These are phyloP conservation scores for Zosterops japonicus DNA, from an alignment of 2,113 vertebrate species.

Conservation along the genomic window DNA sequence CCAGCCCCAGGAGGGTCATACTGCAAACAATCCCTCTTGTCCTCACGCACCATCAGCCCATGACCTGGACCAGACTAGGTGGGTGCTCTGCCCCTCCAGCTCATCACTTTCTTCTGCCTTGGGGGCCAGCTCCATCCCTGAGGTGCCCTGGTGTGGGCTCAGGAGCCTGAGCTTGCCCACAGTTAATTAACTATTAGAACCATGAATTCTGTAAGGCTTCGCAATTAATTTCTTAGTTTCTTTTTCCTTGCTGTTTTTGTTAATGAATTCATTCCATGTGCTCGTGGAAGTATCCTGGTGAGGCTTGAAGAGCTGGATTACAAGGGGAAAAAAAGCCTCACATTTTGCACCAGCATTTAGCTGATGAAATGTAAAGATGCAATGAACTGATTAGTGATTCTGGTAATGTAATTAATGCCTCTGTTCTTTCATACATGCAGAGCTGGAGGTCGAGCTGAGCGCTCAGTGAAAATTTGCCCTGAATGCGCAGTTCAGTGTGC, in stretches of 20 bases:
- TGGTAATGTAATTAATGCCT: slow-evolving; percentile 52
- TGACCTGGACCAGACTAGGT: background rate
- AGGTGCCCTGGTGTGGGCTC: background rate
- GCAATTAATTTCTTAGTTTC: background rate
- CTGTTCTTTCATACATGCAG: slow-evolving; percentile 39
- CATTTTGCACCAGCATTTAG: slow-evolving; percentile 28
- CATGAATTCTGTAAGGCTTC: background rate
- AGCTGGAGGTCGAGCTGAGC: slow-evolving; percentile 29
- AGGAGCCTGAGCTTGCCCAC: background rate
- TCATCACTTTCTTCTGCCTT: background rate
- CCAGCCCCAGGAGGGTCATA: accelerated
- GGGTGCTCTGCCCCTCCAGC: background rate
- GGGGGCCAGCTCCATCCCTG: accelerated
- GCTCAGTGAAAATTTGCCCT: background rate
- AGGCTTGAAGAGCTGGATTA: slow-evolving; percentile 21
- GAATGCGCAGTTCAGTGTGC: background rate
- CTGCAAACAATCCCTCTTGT: background rate
- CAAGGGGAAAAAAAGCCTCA: background rate
- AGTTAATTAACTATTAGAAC: background rate
- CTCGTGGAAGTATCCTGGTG: background rate
- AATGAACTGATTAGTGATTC: slow-evolving; percentile 48
- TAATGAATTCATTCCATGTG: background rate
- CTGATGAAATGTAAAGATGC: slow-evolving; percentile 51
- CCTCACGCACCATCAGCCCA: accelerated
- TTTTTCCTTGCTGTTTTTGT: background rate